phyloP scores from a whole-genome alignment of 2,888 invertebrate genomes.

The Leucania comma region DNA sequence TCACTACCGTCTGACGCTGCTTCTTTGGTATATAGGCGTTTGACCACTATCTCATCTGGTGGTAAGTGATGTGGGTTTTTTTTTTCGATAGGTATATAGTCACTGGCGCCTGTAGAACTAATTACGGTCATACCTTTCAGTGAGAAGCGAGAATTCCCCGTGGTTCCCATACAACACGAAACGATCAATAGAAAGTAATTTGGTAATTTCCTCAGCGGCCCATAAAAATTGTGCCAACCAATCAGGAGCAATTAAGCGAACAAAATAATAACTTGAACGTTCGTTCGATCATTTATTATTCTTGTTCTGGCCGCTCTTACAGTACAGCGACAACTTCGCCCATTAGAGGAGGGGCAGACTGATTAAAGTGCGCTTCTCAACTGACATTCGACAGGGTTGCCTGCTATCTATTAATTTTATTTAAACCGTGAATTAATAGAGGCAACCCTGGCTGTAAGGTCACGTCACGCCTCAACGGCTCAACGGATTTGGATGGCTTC shows the following conservation, averaged over 20 bases:
- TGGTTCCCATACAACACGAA: not conserved
- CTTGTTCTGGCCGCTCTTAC: not conserved
- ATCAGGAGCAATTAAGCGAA: slow-evolving; percentile 32
- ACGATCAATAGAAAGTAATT: not conserved
- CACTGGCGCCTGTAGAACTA: too few species aligned
- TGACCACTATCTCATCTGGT: too few species aligned
- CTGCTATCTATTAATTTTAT: not conserved
- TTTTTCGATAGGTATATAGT: too few species aligned
- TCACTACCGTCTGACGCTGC: too few species aligned
- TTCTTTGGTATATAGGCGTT: too few species aligned
- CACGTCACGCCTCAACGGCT: not conserved
- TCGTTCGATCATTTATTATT: slow-evolving; percentile 34
- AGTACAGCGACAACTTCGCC: slow-evolving; percentile 29
- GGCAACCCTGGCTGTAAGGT: not conserved
- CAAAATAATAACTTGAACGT: slow-evolving; percentile 23
- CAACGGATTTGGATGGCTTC: not conserved
- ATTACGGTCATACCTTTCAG: too few species aligned
- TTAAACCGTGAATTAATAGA: not conserved
- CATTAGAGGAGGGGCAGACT: slow-evolving; percentile 32
- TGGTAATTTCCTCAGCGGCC: not conserved
- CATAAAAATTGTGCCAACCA: slow-evolving; percentile 9
- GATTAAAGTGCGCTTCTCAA: slow-evolving; percentile 53
- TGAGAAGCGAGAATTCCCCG: not conserved
- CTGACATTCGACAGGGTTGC: slow-evolving; percentile 34
- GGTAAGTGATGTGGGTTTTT: too few species aligned